Conservation (phyloP, 2,888 invertebrate species). For the Acanthosoma haemorrhoidale region DNA sequence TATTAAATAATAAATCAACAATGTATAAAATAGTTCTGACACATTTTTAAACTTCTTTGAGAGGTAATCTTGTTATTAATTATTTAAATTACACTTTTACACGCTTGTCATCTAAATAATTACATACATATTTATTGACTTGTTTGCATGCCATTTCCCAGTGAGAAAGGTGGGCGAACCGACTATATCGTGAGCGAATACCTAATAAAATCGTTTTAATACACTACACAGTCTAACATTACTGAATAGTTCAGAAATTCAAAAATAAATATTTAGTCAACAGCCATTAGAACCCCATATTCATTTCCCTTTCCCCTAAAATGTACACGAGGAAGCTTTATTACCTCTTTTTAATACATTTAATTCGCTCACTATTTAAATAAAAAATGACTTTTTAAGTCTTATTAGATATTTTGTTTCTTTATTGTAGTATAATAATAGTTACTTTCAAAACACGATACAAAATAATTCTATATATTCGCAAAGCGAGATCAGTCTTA, state of each 20-base stretch:
- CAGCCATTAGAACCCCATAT: conserved; percentile 8
- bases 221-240: background rate
- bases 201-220: background rate
- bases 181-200: conserved; percentile 44
- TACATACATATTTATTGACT: conserved; percentile 23
- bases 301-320: background rate
- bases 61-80: conserved; percentile 26
- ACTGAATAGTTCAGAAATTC: background rate
- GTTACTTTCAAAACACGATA: background rate
- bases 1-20: conserved; percentile 25
- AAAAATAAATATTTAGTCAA: background rate
- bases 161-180: conserved; percentile 46
- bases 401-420: conserved; percentile 13
- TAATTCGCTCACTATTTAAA: conserved; percentile 26
- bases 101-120: conserved; percentile 24
- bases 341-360: background rate
- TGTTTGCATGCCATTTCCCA: conserved; percentile 35
- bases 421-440: conserved; percentile 15
- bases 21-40: conserved; percentile 19
- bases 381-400: background rate
- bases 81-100: conserved; percentile 24
- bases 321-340: background rate
- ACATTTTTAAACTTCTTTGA: conserved; percentile 23
- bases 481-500: conserved; percentile 48
- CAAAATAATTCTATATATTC: conserved; percentile 26